Evolutionary conservation across 2,888 invertebrate species (phyloP).

Genomic region (Mythimna albipuncta): DNA sequence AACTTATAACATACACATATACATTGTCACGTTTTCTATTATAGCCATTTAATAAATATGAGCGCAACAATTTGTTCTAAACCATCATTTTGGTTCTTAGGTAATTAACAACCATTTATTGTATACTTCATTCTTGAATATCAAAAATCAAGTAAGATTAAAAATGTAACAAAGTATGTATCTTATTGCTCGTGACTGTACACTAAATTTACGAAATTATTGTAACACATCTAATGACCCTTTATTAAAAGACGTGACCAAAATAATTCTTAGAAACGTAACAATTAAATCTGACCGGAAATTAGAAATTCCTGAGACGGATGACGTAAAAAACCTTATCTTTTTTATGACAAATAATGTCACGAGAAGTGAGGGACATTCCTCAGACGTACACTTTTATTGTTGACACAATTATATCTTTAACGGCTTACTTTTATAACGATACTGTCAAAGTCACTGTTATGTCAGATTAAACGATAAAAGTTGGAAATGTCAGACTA

Average conservation of each 20-base stretch:
- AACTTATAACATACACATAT: too few species aligned
- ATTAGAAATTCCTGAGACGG: conserved; percentile 81
- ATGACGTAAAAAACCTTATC: conserved; percentile 63
- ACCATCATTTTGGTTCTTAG: too few species aligned
- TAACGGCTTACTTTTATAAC: conserved; percentile 52
- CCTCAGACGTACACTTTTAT: conserved; percentile 54
- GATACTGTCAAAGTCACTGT: conserved; percentile 40
- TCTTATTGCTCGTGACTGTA: neutral
- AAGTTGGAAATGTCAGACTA: conserved; percentile 34
- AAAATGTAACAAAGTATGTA: too few species aligned
- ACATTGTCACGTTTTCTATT: too few species aligned
- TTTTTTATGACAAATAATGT: conserved; percentile 69
- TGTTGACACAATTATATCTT: conserved; percentile 62
- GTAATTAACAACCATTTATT: too few species aligned
- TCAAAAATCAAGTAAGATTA: too few species aligned
- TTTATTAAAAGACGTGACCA: conserved; percentile 44
- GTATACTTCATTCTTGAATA: too few species aligned
- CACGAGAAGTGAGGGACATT: conserved; percentile 61
- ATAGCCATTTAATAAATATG: too few species aligned
- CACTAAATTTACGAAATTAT: neutral
- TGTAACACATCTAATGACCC: conserved; percentile 12
- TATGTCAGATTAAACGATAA: conserved; percentile 43
- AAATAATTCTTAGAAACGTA: conserved; percentile 68
- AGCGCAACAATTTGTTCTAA: too few species aligned
- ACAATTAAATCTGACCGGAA: conserved; percentile 77